Conservation (phyloP, 2,797 vertebrate genomes). For the Microchirus variegatus region DNA sequence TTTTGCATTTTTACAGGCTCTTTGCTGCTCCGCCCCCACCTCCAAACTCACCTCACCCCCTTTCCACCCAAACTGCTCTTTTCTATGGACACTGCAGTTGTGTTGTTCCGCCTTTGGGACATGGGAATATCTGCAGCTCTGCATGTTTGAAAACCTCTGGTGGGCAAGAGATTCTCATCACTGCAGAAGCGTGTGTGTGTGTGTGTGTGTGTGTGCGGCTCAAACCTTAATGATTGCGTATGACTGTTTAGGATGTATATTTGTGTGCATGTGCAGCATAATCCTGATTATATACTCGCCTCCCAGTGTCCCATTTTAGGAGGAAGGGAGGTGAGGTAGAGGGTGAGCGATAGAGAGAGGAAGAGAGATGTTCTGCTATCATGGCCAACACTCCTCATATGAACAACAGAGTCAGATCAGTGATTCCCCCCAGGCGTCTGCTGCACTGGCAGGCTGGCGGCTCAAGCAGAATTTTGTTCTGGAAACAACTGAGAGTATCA, state of each 20-base stretch:
- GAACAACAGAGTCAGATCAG: slow-evolving; percentile 73
- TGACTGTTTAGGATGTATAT: slow-evolving; percentile 1
- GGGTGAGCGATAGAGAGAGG: slow-evolving; percentile 50
- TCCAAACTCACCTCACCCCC: slow-evolving; percentile 14
- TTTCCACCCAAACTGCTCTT: slow-evolving; percentile 44
- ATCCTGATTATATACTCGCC: slow-evolving; percentile 78
- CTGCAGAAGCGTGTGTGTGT: slow-evolving; percentile 35
- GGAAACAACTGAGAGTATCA: slow-evolving; percentile 70
- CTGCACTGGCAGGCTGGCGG: slow-evolving; percentile 71
- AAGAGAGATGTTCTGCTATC: slow-evolving; percentile 65
- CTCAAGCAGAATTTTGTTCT: slow-evolving; percentile 62
- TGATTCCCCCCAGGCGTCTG: slow-evolving; percentile 68
- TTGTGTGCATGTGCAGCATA: slow-evolving; percentile 53
- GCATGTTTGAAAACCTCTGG: slow-evolving; percentile 72
- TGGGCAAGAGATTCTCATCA: slow-evolving; percentile 65
- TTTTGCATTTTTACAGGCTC: slow-evolving; percentile 51
- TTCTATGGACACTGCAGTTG: slow-evolving; percentile 61
- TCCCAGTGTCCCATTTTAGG: slow-evolving; percentile 75
- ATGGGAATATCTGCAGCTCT: slow-evolving; percentile 71
- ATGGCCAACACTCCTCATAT: slow-evolving; percentile 69
- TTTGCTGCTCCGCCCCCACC: slow-evolving; percentile 8
- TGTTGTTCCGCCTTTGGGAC: slow-evolving; percentile 65
- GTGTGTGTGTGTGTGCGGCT: slow-evolving; percentile 2
- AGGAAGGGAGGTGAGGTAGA: slow-evolving; percentile 53
- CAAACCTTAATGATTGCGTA: slow-evolving; percentile 6